These are phyloP conservation scores for Eudasyphora cyanicolor DNA, from an alignment of 2,888 invertebrate species.

Conservation along the genomic window DNA sequence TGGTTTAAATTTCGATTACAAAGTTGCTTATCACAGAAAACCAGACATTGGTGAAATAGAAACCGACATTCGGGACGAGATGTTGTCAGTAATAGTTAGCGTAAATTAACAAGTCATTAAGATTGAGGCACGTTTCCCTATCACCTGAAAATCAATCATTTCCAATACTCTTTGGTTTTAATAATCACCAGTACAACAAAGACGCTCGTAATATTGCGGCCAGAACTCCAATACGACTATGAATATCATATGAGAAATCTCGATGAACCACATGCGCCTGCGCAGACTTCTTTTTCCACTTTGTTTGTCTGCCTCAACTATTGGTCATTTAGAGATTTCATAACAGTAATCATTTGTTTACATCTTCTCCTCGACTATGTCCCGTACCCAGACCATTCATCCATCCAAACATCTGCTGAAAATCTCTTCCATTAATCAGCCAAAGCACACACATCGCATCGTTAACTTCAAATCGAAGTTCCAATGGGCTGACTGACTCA, in stretches of 20 bases:
- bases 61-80: neutral
- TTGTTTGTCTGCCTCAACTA: constrained; percentile 6
- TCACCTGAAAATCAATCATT: constrained; percentile 51
- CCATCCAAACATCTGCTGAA: constrained; percentile 37
- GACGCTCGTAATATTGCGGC: too few relatives aligned
- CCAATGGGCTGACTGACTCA: constrained; percentile 12
- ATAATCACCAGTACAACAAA: neutral
- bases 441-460: constrained; percentile 42
- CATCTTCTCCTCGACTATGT: constrained; percentile 15
- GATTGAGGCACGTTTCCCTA: constrained; percentile 9
- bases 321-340: constrained; percentile 30
- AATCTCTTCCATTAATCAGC: constrained; percentile 61
- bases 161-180: neutral
- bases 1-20: neutral
- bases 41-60: neutral
- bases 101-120: constrained; percentile 49
- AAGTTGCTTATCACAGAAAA: neutral
- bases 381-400: constrained; percentile 14
- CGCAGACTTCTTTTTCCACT: neutral
- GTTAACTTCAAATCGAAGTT: constrained; percentile 45
- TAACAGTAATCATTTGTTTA: constrained; percentile 27
- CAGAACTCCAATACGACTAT: neutral
- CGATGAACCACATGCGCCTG: neutral
- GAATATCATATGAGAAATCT: constrained; percentile 17
- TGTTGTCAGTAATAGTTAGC: constrained; percentile 15